Evolutionary conservation across 1,140 invertebrate genomes (phyloP).

Genomic region (Drosophila varians): DNA sequence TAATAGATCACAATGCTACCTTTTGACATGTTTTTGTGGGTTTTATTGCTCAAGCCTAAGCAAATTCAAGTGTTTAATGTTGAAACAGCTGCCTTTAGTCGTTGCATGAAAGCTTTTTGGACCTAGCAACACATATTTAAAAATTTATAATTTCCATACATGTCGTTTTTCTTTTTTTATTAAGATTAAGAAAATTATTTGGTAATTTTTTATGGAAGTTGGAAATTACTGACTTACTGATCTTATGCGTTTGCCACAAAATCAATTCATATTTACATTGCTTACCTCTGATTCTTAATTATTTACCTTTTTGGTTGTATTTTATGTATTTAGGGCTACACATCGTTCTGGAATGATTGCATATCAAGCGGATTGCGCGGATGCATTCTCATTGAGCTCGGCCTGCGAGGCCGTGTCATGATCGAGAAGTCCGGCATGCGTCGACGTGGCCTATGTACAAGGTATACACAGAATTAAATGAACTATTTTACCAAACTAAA

Average conservation of each 20-base stretch:
- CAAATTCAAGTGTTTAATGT: conserved; percentile 63
- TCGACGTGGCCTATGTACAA: conserved; percentile 92
- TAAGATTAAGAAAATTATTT: neutral
- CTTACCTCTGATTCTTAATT: neutral
- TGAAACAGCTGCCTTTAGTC: conserved; percentile 40
- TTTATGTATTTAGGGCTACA: conserved; percentile 93
- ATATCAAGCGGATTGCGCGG: conserved; percentile 99
- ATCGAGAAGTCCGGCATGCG: conserved; percentile 98
- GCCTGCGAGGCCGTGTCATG: conserved; percentile 96
- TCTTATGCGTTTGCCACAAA: too few relatives aligned
- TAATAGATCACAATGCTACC: neutral
- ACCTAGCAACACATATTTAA: conserved; percentile 19
- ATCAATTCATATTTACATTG: neutral
- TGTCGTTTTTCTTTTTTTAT: neutral
- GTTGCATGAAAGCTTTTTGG: conserved; percentile 10
- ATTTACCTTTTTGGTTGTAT: neutral
- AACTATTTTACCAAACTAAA: neutral
- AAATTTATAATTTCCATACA: conserved; percentile 11
- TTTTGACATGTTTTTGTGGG: conserved; percentile 13
- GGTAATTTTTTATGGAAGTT: too few relatives aligned
- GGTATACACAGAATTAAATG: conserved; percentile 88
- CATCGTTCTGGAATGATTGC: conserved; percentile 99
- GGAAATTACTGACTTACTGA: too few relatives aligned
- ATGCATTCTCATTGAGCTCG: conserved; percentile 99
- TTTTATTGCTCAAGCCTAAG: conserved; percentile 20